Evolutionary conservation across 2,113 vertebrate genomes (phyloP), one percentile per base, ranked within the genome.

Genomic region (Eurystomus gularis): DNA sequence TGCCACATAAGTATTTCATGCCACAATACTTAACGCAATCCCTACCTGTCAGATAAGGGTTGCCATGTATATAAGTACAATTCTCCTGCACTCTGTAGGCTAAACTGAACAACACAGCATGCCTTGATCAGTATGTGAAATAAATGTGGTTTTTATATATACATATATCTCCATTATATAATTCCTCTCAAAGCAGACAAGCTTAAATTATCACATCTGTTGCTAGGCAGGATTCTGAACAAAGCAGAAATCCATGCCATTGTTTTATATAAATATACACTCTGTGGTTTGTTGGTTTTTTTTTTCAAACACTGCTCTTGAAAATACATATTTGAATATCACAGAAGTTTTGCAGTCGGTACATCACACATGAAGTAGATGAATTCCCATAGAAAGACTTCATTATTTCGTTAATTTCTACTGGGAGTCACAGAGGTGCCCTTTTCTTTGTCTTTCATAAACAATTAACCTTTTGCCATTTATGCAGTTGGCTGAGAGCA

Each of bases 381-480:
- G 4, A 96, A 96, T 92, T 97, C 93, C 95, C 94, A 93, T 7
- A 60, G 94, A 91, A 94, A 88, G 88, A 76, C 48, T 96, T 94
- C 82, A 92, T 96, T 93, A 96, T 92, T 97, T 88, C 62, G 91
- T 88, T 97, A 95, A 96, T 97, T 97, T 97, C 90, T 96, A 17
- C 44, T 91, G 93, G 88, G 83, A 97, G 87, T 89, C 62, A 70
- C 81, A 93, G 94, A 90, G 73, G 90, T 96, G 94, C 83, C 95
- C 92, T 97, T 96, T 96, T 88, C 95, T 95, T 94, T 97, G 96
- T 96, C 97, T 97, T 98, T 97, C 96, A 97, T 88, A 96, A 97
- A 97, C 92, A 98, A 97, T 97, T 97, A 97, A 97, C 97, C 96
- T 98, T 96, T 96, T 97, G 96, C 90, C 96, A 93, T 68, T 77